Conservation (phyloP, 2,888 invertebrate species). For the Synergus umbraculus region DNA sequence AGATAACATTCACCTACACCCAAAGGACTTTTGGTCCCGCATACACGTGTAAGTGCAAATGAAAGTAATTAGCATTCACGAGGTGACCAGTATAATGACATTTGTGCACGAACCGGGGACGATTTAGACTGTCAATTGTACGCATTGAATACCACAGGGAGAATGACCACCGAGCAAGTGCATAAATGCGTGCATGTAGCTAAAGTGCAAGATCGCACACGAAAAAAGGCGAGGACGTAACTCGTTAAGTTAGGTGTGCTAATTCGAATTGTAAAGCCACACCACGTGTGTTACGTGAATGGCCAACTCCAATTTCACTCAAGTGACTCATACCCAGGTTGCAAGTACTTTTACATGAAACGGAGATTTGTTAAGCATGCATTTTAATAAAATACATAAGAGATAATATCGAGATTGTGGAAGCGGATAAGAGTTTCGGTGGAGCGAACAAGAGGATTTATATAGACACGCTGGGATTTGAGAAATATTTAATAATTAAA, state of each 20-base stretch:
- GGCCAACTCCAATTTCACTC: constrained; percentile 16
- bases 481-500: constrained; percentile 4
- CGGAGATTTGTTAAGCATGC: constrained; percentile 1
- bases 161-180: constrained; percentile 15
- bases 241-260: constrained; percentile 33
- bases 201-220: constrained; percentile 20
- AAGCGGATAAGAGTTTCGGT: not conserved
- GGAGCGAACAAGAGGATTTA: not conserved
- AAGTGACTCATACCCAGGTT: constrained; percentile 25
- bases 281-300: constrained; percentile 31
- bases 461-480: not conserved
- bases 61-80: constrained; percentile 42
- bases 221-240: constrained; percentile 34
- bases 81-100: constrained; percentile 1
- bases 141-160: not conserved
- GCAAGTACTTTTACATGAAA: constrained; percentile 4
- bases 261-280: constrained; percentile 26
- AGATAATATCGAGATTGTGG: not conserved
- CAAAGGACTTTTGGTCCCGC: not conserved
- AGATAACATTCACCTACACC: not conserved
- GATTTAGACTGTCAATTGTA: constrained; percentile 31
- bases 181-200: not conserved
- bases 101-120: constrained; percentile 35
- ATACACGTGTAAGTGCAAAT: not conserved
- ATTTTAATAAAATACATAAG: constrained; percentile 19